Base-by-base conservation (phyloP, 2,113 vertebrate species). In the Aspidoscelis tigris region DNA sequence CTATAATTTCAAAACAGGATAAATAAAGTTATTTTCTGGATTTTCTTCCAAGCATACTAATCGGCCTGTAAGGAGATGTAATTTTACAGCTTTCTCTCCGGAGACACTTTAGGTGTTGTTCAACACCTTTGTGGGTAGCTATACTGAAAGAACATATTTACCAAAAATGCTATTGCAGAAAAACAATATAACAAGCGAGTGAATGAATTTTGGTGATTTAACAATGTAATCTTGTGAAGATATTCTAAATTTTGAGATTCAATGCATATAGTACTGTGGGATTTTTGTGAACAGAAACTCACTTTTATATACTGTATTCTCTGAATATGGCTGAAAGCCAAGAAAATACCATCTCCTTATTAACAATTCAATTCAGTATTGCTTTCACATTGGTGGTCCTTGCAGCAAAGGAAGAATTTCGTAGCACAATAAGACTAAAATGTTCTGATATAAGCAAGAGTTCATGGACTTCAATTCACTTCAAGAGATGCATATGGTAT, bases 161-260 rank as follows among this genome's bases (percentile, higher is more conserved):
- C 70, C 61, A 61, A 61, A 55, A 61, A 18, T 18, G 58, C 58
- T 61, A 61, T 16, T 61, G 3, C 58, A 61, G 58, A 61, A 61
- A 61, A 61, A 16, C 58, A 14, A 61, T 18, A 61, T 61, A 61
- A 61, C 18, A 18, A 55, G 55, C 47, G 66, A 74, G 71, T 44
- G 66, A 18, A 80, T 80, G 85, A 83, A 82, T 41, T 7, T 33
- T 73, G 33, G 44, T 47, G 84, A 78, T 91, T 41, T 87, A 86
- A 78, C 83, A n/a, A 86, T 85, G n/a, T 39, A 74, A 82, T 85
- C 86, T 88, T 78, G 74, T 78, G 21, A 14, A 58, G 70, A 24
- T 83, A 89, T 66, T 73, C 87, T 89, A 89, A 14, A 91, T 73
- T 76, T 87, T 87, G 86, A 91, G 89, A 90, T 89, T 91, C 74